A percentile compares a stretch with the other conserved stretches of the same genome.
Conservation (phyloP, 2,113 vertebrate genomes). For the Cochlearius cochlearius region DNA sequence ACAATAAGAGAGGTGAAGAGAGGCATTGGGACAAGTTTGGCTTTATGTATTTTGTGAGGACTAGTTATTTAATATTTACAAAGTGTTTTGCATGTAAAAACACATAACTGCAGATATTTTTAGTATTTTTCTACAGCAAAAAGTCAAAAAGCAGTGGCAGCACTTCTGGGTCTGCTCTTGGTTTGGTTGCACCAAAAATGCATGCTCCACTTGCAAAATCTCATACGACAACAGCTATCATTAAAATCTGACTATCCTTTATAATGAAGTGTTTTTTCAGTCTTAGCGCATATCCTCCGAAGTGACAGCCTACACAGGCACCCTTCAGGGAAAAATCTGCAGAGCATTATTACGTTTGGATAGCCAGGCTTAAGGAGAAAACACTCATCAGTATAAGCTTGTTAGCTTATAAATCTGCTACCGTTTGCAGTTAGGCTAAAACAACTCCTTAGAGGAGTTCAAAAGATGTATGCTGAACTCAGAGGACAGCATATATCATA, state of each 20-base stretch:
- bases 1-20: not conserved
- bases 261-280: constrained; percentile 5
- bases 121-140: not conserved
- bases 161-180: not conserved
- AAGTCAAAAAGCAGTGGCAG: not conserved
- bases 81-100: not conserved
- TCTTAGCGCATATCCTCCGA: not conserved
- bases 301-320: constrained; percentile 34
- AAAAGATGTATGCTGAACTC: not conserved
- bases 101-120: not conserved
- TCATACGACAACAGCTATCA: constrained; percentile 9
- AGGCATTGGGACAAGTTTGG: not conserved
- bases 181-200: not conserved
- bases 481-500: not conserved
- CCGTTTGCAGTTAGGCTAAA: not conserved
- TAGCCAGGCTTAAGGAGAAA: constrained; percentile 22
- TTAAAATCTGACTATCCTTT: constrained; percentile 52
- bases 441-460: not conserved
- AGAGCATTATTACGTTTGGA: constrained; percentile 6
- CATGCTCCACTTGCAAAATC: not conserved
- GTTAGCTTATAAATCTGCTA: constrained; percentile 9
- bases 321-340: constrained; percentile 36
- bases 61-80: not conserved
- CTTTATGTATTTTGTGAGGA: not conserved
- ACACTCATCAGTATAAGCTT: constrained; percentile 3